Conservation (phyloP, 2,888 invertebrate genomes). For the Drosophila kokeensis region DNA sequence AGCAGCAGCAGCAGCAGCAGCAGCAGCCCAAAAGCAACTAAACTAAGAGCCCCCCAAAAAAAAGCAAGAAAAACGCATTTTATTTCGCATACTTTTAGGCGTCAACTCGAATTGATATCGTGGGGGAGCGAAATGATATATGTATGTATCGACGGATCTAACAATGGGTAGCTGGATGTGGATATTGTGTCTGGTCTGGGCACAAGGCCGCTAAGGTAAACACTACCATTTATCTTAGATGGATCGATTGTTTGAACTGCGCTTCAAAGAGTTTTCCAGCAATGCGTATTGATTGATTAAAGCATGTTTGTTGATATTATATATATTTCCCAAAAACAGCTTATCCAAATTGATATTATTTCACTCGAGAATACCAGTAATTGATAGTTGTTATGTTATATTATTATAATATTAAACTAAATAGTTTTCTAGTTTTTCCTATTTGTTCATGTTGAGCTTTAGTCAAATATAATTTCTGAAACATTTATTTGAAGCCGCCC, state of each 20-base stretch:
- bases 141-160: slow-evolving; percentile 15
- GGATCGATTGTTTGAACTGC: slow-evolving; percentile 28
- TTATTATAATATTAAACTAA: no score
- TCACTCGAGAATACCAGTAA: background rate
- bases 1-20: slow-evolving; percentile 40
- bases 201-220: slow-evolving; percentile 43
- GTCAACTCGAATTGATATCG: slow-evolving; percentile 34
- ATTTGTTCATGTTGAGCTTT: background rate
- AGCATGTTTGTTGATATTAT: background rate
- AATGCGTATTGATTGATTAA: background rate
- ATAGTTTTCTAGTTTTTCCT: background rate
- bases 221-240: slow-evolving; percentile 20
- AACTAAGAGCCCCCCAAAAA: slow-evolving; percentile 41
- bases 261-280: slow-evolving; percentile 14
- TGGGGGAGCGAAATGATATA: slow-evolving; percentile 43
- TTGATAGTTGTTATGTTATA: background rate
- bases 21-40: slow-evolving; percentile 35
- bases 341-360: background rate
- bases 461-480: background rate
- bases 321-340: background rate
- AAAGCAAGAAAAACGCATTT: slow-evolving; percentile 38
- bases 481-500: background rate
- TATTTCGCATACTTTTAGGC: slow-evolving; percentile 71
- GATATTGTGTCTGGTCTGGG: slow-evolving; percentile 23
- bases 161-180: background rate